Base-by-base conservation (phyloP, 1,140 invertebrate genomes). In the Danaus melanippus region DNA sequence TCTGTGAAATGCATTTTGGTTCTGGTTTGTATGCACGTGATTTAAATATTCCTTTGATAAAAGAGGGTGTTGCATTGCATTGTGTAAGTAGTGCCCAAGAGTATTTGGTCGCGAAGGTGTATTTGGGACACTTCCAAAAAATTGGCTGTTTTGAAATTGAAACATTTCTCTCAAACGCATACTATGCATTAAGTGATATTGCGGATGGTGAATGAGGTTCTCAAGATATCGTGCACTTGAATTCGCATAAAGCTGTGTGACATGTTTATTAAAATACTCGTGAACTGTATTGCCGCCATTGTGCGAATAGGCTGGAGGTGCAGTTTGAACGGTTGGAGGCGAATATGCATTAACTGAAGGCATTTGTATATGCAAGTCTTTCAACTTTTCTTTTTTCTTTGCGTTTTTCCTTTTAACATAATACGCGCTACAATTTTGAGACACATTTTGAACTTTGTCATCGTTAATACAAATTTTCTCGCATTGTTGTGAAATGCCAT, bases 11-110 rank as follows among this genome's bases (percentile, higher is more conserved):
- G 45, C 49, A 47, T 45, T 40, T 53, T 49, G 58, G 41, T 69
- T 60, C 12, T 59, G 49, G 39, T 68, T 69, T 46, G 39, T 51
- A 47, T 71, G 57, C 12, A 47, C 48, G n/a, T 39, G 17, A 49
- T 59, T 59, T 46, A 50, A 39, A 50, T 63, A 64, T 32, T 39
- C 50, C 50, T 64, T 51, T 56, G 42, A 66, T 17, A 65, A 61
- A 52, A 63, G 70, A 58, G 51, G 58, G 64, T 86, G 84, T 67
- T 86, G 80, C 64, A 84, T 64, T 17, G 70, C 72, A 79, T 86
- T 86, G 64, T 86, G 76, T n/a, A 83, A 59, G 65, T 64, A 85
- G 58, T 32, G 21, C 21, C 21, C 21, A 32, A 32, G 21, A 32
- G 4, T 32, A 8, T 69, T 71, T 53, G 75, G 76, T 21, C 68